These are phyloP conservation scores for Caenorhabditis sp. DNA, from an alignment of 2,888 invertebrate genomes.

Conservation along the genomic window DNA sequence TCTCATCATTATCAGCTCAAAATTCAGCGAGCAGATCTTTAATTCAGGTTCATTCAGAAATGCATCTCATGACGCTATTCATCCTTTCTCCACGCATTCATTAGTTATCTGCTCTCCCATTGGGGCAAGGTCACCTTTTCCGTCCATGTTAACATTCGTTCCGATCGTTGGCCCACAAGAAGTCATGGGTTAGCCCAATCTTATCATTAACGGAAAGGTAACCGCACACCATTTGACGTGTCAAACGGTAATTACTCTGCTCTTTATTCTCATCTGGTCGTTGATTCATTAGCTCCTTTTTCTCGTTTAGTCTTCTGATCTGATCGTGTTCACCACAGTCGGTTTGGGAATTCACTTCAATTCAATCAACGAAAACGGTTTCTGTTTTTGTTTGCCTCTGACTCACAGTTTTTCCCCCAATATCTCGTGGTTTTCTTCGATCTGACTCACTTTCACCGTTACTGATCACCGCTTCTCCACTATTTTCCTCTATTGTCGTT, in stretches of 20 bases:
- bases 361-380: background rate
- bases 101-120: conserved; percentile 27
- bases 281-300: no score
- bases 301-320: background rate
- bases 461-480: background rate
- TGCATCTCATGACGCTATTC: no score
- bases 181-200: background rate
- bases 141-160: conserved; percentile 16
- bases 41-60: background rate
- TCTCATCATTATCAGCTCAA: no score
- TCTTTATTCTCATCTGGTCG: background rate
- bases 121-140: conserved; percentile 21
- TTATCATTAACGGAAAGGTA: conserved; percentile 25
- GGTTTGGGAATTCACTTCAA: background rate
- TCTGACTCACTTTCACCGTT: conserved; percentile 4
- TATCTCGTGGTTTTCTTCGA: background rate
- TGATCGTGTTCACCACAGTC: no score
- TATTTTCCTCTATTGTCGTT: background rate
- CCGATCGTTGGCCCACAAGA: no score
- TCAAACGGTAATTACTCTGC: conserved; percentile 7
- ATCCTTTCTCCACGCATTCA: conserved; percentile 30
- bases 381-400: background rate
- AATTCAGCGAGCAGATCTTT: background rate
- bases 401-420: background rate
- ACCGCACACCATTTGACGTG: conserved; percentile 5